Conservation (phyloP, 37 sponge, comb jelly and placozoan species). For the Beroe forskalii region DNA sequence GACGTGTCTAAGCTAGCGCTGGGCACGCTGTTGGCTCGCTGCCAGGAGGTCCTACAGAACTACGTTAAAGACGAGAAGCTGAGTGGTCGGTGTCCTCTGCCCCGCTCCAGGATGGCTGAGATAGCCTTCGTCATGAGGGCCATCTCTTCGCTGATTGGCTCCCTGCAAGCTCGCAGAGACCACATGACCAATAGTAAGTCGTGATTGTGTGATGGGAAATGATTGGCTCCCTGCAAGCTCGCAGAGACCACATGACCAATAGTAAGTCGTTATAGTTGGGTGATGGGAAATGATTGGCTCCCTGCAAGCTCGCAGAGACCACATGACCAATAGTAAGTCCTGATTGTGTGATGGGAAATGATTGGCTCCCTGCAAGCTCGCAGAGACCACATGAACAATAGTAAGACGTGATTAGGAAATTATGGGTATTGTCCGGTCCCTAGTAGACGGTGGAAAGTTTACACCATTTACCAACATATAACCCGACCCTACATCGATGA, state of each 20-base stretch:
- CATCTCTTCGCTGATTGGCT: conserved; percentile 68
- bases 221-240: conserved; percentile 73
- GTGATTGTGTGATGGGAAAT: neutral
- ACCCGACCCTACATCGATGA: no score
- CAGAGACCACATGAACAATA: conserved; percentile 60
- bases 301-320: conserved; percentile 71
- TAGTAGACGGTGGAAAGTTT: no score
- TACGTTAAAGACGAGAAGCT: conserved; percentile 78
- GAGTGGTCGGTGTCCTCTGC: conserved; percentile 78
- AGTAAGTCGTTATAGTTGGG: conserved; percentile 69
- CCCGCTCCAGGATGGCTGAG: conserved; percentile 75
- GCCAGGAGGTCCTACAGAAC: conserved; percentile 74
- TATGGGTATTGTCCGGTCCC: no score
- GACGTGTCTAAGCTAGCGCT: conserved; percentile 74
- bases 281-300: no score
- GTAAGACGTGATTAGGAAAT: conserved; percentile 67
- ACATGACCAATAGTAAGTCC: conserved; percentile 65
- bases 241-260: conserved; percentile 61
- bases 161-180: conserved; percentile 72
- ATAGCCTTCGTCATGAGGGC: conserved; percentile 81
- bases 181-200: conserved; percentile 64
- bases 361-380: conserved; percentile 73
- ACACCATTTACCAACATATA: no score
- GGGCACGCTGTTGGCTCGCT: conserved; percentile 74
- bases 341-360: neutral